Evolutionary conservation across 2,888 invertebrate species (phyloP).

Genomic region (Heliconius charithonia): DNA sequence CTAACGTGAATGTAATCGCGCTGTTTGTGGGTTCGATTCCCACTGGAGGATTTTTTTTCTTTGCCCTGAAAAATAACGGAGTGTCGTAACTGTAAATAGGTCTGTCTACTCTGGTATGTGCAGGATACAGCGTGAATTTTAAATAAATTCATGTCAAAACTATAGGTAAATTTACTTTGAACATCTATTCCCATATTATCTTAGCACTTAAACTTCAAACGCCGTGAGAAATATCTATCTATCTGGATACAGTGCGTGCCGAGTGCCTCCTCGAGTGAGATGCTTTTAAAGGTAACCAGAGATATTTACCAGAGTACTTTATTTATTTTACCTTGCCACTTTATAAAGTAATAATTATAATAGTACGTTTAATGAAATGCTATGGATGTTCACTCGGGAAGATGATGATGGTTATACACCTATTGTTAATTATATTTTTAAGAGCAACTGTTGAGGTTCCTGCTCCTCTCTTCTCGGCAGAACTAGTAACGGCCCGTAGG

Average conservation of each 20-base stretch:
- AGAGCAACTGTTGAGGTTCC: too few species aligned
- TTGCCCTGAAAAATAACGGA: too few species aligned
- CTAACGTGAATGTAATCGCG: too few species aligned
- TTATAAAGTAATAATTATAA: background rate
- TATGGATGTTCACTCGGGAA: too few species aligned
- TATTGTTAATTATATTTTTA: too few species aligned
- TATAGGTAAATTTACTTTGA: background rate
- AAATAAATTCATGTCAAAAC: background rate
- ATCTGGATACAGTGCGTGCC: constrained; percentile 21
- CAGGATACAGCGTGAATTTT: background rate
- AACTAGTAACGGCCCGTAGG: too few species aligned
- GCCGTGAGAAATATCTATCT: constrained; percentile 17
- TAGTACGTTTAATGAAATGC: too few species aligned
- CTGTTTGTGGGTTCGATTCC: too few species aligned
- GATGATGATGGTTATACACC: too few species aligned
- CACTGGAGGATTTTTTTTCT: too few species aligned
- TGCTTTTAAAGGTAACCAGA: constrained; percentile 44
- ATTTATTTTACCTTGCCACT: constrained; percentile 17
- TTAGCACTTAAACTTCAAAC: constrained; percentile 24
- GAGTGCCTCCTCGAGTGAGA: constrained; percentile 30
- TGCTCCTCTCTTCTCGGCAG: too few species aligned
- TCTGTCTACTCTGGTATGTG: background rate
- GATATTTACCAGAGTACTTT: constrained; percentile 10
- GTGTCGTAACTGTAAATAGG: background rate
- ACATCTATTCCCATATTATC: constrained; percentile 12